Conservation (phyloP, 2,797 vertebrate genomes). For the Gallinago stenura region DNA sequence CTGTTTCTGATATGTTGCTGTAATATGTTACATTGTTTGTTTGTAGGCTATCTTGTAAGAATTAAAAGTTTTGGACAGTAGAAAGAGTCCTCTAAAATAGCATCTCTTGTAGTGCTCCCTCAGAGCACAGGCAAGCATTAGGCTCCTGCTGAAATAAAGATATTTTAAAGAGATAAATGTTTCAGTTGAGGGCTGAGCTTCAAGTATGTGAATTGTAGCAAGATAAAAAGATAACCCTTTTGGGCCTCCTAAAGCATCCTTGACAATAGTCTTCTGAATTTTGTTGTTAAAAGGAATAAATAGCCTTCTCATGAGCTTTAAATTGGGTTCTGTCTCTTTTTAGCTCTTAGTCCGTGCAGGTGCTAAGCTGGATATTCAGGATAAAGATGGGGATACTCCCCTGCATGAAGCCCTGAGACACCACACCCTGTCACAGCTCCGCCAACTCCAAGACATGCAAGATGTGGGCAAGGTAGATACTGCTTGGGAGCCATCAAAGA, state of each 20-base stretch:
- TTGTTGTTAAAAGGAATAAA: not conserved
- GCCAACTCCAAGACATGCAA: constrained; percentile 99
- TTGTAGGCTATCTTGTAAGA: not conserved
- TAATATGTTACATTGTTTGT: not conserved
- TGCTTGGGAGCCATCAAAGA: constrained; percentile 98
- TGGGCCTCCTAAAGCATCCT: not conserved
- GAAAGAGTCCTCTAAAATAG: not conserved
- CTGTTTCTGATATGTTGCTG: not conserved
- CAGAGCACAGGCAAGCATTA: not conserved
- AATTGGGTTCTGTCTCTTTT: not conserved
- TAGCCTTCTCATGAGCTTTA: not conserved
- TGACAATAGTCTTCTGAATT: not conserved
- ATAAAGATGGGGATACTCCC: constrained; percentile 98
- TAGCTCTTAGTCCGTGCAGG: constrained; percentile 97
- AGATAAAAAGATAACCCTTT: not conserved
- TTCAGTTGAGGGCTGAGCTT: not conserved
- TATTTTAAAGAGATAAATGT: not conserved
- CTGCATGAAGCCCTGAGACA: constrained; percentile 97
- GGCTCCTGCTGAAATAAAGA: not conserved
- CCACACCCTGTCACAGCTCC: constrained; percentile 96
- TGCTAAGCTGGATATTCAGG: constrained; percentile 97
- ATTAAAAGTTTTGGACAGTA: not conserved
- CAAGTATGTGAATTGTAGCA: not conserved
- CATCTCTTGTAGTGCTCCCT: not conserved
- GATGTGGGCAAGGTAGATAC: constrained; percentile 98